These are phyloP conservation scores for Pycnomerus fuliginosus DNA, from an alignment of 2,888 invertebrate species.

Conservation along the genomic window DNA sequence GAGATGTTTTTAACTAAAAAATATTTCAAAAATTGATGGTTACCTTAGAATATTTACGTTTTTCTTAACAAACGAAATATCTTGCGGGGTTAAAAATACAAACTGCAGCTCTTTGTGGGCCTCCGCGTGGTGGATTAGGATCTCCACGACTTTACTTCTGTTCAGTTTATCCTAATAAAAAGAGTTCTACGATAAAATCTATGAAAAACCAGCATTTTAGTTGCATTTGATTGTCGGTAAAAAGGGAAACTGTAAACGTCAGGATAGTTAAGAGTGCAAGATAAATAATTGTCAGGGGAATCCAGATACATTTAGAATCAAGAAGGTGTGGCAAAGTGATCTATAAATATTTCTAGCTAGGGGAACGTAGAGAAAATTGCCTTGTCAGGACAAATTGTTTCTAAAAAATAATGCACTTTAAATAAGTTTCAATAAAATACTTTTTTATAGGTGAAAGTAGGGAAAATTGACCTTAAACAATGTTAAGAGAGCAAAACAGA, in stretches of 20 bases:
- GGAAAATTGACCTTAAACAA: no score
- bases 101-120: conserved; percentile 71
- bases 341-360: no score
- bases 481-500: no score
- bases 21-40: conserved; percentile 12
- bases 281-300: background rate
- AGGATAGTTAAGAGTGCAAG: background rate
- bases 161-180: conserved; percentile 76
- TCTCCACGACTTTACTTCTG: conserved; percentile 73
- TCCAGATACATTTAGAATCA: no score
- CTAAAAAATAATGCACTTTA: no score
- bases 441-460: no score
- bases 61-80: conserved; percentile 57
- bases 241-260: conserved; percentile 3
- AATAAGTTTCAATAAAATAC: no score
- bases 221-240: background rate
- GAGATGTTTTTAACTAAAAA: conserved; percentile 9
- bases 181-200: no score
- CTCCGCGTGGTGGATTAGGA: conserved; percentile 74
- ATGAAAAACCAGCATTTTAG: no score
- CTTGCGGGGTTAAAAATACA: conserved; percentile 88
- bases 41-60: conserved; percentile 45
- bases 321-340: no score
- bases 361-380: no score
- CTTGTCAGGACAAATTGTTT: no score